phyloP scores from a whole-genome alignment of 2,113 vertebrate genomes.

The Prolemur simus region DNA sequence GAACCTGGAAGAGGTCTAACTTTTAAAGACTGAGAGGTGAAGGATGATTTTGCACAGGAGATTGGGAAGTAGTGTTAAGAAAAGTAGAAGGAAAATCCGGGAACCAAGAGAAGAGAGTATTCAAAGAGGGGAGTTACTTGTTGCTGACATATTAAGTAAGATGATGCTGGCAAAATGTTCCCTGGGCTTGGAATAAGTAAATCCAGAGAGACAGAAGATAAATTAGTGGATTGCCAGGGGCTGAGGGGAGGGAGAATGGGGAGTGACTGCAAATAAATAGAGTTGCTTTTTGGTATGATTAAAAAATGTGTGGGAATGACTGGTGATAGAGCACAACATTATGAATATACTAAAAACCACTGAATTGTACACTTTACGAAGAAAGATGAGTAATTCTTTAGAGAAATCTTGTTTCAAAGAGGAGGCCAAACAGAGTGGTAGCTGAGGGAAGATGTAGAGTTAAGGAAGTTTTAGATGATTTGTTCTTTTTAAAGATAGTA shows the following conservation, averaged over 20 bases:
- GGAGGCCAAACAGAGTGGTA: background rate
- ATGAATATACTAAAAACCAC: background rate
- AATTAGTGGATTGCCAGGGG: background rate
- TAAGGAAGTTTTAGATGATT: background rate
- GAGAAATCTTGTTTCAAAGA: background rate
- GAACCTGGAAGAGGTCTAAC: background rate
- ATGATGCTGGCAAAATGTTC: background rate
- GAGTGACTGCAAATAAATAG: background rate
- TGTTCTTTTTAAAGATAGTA: background rate
- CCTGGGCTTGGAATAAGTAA: background rate
- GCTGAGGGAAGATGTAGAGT: background rate
- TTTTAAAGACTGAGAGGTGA: background rate
- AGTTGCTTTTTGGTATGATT: background rate
- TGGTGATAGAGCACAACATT: background rate
- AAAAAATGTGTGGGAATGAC: background rate
- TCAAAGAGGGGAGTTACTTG: background rate
- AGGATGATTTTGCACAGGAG: background rate
- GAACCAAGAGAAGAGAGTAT: background rate
- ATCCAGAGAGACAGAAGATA: background rate
- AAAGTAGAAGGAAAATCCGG: background rate
- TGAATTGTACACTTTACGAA: background rate
- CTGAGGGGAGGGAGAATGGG: background rate
- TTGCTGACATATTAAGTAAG: background rate
- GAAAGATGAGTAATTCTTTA: background rate
- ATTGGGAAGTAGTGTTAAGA: background rate